Conservation (phyloP, 2,113 vertebrate species). For the Columbina picui region DNA sequence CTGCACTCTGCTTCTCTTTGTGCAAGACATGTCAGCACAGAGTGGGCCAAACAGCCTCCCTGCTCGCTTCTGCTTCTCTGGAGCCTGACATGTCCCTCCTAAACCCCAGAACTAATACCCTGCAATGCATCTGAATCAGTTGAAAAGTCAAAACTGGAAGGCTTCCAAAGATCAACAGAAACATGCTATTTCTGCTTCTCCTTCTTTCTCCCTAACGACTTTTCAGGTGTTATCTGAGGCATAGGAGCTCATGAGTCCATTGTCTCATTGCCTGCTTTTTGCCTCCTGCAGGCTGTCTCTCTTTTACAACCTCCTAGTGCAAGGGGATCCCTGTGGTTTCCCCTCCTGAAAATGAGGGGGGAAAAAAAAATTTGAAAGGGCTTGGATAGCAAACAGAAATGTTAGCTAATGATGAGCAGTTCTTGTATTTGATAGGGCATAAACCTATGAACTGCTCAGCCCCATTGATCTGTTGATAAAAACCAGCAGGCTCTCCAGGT, state of each 20-base stretch:
- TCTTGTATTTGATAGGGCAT: neutral
- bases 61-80: neutral
- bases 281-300: neutral
- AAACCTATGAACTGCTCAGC: neutral
- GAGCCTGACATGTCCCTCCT: neutral
- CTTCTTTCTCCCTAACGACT: neutral
- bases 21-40: neutral
- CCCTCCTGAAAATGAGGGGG: neutral
- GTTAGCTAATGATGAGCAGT: neutral
- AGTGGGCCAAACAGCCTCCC: neutral
- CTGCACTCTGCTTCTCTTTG: neutral
- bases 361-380: neutral
- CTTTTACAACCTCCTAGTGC: neutral
- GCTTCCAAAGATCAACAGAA: neutral
- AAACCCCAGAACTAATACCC: neutral
- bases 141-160: neutral
- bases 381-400: neutral
- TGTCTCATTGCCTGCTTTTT: neutral
- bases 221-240: constrained; percentile 43
- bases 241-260: neutral
- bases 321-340: neutral
- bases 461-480: neutral
- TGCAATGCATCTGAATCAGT: neutral
- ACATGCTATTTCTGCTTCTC: neutral
- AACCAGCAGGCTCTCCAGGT: neutral